A percentile compares a stretch with the other conserved stretches of the same genome.
Evolutionary conservation across 2,113 vertebrate species (phyloP).

Genomic region (Halcyon malimbica): DNA sequence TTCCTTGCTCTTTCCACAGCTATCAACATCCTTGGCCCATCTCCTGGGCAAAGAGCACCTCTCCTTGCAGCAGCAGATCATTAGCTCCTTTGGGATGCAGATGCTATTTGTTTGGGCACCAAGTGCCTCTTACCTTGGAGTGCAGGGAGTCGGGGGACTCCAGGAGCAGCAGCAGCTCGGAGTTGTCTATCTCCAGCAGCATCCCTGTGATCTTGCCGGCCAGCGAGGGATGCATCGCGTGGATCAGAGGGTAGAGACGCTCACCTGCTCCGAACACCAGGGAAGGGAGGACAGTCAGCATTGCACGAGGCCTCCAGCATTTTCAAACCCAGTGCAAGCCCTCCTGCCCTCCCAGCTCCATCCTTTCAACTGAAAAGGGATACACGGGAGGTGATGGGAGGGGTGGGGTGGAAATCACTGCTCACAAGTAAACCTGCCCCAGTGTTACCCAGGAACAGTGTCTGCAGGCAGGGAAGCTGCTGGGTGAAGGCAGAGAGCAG

Average conservation of each 20-base stretch:
- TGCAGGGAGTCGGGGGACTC: slow-evolving; percentile 90
- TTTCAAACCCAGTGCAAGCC: neutral
- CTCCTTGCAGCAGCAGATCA: neutral
- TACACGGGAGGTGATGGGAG: neutral
- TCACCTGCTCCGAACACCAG: slow-evolving; percentile 81
- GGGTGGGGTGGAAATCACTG: neutral
- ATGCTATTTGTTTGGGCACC: rapidly evolving
- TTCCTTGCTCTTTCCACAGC: neutral
- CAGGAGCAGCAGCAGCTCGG: slow-evolving; percentile 92
- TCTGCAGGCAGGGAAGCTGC: neutral
- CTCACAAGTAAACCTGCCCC: neutral
- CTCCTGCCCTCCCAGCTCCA: neutral
- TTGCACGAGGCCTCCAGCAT: neutral
- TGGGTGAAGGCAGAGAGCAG: neutral
- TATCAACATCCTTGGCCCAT: rapidly evolving
- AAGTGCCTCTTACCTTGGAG: slow-evolving; percentile 78
- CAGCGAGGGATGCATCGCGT: slow-evolving; percentile 76
- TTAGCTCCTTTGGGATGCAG: neutral
- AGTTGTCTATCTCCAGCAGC: slow-evolving; percentile 95
- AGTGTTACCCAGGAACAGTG: rapidly evolving
- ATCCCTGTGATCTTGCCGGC: slow-evolving; percentile 96
- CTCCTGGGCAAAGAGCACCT: neutral
- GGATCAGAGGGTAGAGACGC: slow-evolving; percentile 89
- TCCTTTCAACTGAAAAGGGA: neutral
- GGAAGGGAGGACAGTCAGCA: neutral